These are phyloP conservation scores for Corynorhinus townsendii DNA, from an alignment of 2,113 vertebrate genomes.

Conservation along the genomic window DNA sequence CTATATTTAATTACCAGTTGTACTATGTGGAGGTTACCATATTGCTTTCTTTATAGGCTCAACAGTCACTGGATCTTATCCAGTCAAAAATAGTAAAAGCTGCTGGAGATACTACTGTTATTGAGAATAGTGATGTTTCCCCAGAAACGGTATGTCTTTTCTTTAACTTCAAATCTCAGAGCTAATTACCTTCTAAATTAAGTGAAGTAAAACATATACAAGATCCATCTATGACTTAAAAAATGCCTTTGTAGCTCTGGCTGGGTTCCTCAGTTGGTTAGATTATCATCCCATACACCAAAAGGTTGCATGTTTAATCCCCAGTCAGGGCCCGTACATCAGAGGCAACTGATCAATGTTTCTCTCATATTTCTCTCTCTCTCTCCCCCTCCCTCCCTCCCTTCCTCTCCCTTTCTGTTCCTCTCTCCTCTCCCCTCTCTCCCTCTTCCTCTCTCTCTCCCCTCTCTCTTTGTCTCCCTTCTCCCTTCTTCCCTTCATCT, in stretches of 20 bases:
- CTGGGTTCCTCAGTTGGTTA: not conserved
- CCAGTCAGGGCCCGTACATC: not conserved
- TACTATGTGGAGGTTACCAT: conserved; percentile 9
- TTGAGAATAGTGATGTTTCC: conserved; percentile 90
- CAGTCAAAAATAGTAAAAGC: conserved; percentile 92
- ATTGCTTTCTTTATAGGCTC: conserved; percentile 82
- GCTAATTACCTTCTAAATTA: not conserved
- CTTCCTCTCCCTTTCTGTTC: too few relatives aligned
- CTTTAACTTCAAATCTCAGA: not conserved
- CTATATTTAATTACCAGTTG: not conserved
- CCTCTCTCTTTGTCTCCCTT: not conserved
- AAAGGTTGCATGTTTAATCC: not conserved
- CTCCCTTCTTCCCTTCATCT: too few relatives aligned
- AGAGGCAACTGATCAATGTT: too few relatives aligned
- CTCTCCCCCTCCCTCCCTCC: too few relatives aligned
- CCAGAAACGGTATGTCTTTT: conserved; percentile 84
- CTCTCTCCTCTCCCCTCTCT: too few relatives aligned
- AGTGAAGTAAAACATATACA: not conserved
- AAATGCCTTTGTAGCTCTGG: not conserved
- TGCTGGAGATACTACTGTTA: conserved; percentile 85
- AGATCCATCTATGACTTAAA: not conserved
- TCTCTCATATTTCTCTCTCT: too few relatives aligned
- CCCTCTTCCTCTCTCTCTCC: too few relatives aligned
- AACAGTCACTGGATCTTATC: conserved; percentile 93
- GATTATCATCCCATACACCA: not conserved